These are phyloP conservation scores for Vannuccia rotundouncinata DNA, from an alignment of 2,888 invertebrate genomes.

Conservation along the genomic window DNA sequence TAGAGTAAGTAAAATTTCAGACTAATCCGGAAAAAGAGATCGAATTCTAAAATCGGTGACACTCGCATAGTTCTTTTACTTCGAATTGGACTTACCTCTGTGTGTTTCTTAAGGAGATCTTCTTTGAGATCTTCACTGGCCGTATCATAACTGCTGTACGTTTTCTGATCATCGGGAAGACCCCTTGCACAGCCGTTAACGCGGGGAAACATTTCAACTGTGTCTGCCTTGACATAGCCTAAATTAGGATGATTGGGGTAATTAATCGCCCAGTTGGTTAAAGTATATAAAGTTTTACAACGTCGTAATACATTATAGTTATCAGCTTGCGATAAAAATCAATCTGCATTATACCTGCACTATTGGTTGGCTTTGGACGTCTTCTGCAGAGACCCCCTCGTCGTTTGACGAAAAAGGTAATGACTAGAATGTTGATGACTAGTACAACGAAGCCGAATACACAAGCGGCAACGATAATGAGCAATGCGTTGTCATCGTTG, in stretches of 20 bases:
- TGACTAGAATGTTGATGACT: slow-evolving; percentile 38
- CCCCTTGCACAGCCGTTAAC: slow-evolving; percentile 16
- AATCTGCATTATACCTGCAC: too few relatives aligned
- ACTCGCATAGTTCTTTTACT: too few relatives aligned
- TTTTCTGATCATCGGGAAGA: slow-evolving; percentile 37
- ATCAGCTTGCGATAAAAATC: too few relatives aligned
- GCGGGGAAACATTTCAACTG: slow-evolving; percentile 31
- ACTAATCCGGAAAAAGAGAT: too few relatives aligned
- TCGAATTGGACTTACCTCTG: slow-evolving; percentile 35
- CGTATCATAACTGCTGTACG: slow-evolving; percentile 36
- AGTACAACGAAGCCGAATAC: slow-evolving; percentile 38
- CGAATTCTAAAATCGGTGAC: too few relatives aligned
- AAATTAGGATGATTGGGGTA: too few relatives aligned
- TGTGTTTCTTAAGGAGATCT: slow-evolving; percentile 28
- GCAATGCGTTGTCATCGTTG: slow-evolving; percentile 32
- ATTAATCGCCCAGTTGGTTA: too few relatives aligned
- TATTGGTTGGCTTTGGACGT: neutral
- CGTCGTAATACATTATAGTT: too few relatives aligned
- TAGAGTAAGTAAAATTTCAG: neutral
- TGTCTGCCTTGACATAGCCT: slow-evolving; percentile 32
- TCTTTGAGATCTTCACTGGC: slow-evolving; percentile 31
- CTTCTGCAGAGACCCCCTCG: slow-evolving; percentile 3
- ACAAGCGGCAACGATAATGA: slow-evolving; percentile 39
- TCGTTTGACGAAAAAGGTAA: slow-evolving; percentile 32
- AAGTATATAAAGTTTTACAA: too few relatives aligned